phyloP scores from a whole-genome alignment of 2,797 vertebrate genomes.

The Sparidentex hasta region DNA sequence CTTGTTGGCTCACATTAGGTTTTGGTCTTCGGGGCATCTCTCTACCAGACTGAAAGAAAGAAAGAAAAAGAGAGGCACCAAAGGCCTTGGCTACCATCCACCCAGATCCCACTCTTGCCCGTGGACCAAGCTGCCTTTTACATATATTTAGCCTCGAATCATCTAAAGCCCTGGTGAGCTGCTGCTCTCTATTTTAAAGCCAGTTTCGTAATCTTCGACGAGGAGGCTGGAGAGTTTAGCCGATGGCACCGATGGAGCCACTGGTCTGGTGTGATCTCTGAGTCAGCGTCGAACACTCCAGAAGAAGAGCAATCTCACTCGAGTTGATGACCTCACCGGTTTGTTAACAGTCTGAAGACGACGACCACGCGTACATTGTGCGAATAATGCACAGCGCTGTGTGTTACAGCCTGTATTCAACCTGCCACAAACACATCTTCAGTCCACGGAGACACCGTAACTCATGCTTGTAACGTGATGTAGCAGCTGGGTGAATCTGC shows the following conservation, averaged over 20 bases:
- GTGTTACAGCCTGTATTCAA: conserved; percentile 9
- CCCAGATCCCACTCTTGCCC: conserved; percentile 57
- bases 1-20: conserved; percentile 25
- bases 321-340: conserved; percentile 11
- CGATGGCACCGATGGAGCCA: conserved; percentile 48
- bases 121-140: conserved; percentile 66
- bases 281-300: conserved; percentile 42
- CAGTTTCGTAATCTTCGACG: conserved; percentile 68
- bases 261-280: conserved; percentile 45
- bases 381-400: conserved; percentile 8
- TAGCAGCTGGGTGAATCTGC: conserved; percentile 36
- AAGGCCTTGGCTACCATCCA: conserved; percentile 57
- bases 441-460: background rate
- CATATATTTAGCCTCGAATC: conserved; percentile 72
- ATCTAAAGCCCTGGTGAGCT: conserved; percentile 71
- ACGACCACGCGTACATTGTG: background rate
- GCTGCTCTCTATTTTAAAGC: conserved; percentile 68
- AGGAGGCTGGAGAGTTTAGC: conserved; percentile 62
- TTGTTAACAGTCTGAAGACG: background rate
- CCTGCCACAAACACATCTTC: conserved; percentile 14
- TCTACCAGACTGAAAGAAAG: conserved; percentile 39
- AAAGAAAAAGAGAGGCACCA: conserved; percentile 32
- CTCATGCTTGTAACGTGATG: conserved; percentile 32
- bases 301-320: conserved; percentile 20
- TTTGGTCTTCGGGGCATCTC: conserved; percentile 43